Evolutionary conservation across 2,888 invertebrate species (phyloP), one percentile per base, ranked within the genome.

Genomic region (Oxytorus armatus): DNA sequence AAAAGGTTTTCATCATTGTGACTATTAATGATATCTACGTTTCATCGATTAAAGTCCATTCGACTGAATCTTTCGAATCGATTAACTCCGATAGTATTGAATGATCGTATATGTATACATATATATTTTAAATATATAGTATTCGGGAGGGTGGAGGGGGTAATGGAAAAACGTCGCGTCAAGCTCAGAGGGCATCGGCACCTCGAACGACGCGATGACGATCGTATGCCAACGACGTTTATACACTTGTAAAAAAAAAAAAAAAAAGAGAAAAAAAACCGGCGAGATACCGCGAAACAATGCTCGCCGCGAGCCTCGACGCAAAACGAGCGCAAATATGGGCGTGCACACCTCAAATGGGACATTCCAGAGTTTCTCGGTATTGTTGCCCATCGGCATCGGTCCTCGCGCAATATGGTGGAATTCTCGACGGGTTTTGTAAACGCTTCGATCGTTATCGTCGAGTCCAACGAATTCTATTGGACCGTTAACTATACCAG

Each of bases 301-400:
- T 90, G 90, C 89, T 88, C 80, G 82, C 77, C n/a, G 76, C 44
- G 55, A 55, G 53, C 33, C 55, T 18, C 82, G 82, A 81, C 53
- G 57, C 81, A 83, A n/a, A 82, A 68, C 68, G 79, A 76, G 79
- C 77, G 77, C 81, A 82, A 90, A 90, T 90, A 90, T 90, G 90
- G 90, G 90, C 89, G 90, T 89, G 90, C 87, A 89, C 80, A 73
- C 89, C 88, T 90, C 90, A 89, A 90, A 90, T 90, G 90, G 90
- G 88, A 90, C 90, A 90, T 90, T 90, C 90, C 90, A 85, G 88
- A 89, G 89, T 86, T 90, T 90, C 90, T 90, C 85, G 89, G 90
- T 90, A 90, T 89, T 86, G 80, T 79, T 77, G 77, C 53, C 80
- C 77, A 80, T 80, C 53, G 55, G 72, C 59, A 59, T 72, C 61